phyloP scores from a whole-genome alignment of 2,888 invertebrate species.

The Dioctria rufipes region DNA sequence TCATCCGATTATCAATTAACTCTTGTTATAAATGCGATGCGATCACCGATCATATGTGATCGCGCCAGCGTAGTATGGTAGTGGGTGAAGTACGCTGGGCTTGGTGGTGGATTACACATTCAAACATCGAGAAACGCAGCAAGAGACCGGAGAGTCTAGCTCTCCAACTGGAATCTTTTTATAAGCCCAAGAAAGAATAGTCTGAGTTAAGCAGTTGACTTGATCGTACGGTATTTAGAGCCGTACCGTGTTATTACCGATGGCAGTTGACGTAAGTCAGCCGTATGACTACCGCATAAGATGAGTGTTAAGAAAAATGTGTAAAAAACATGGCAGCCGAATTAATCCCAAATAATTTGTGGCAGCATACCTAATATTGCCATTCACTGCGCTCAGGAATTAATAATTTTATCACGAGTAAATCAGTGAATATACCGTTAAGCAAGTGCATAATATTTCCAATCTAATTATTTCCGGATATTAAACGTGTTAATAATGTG shows the following conservation, averaged over 20 bases:
- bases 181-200: background rate
- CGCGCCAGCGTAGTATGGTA: background rate
- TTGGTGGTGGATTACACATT: background rate
- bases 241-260: conserved; percentile 1
- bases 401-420: conserved; percentile 7
- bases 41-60: conserved; percentile 39
- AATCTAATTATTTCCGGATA: background rate
- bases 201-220: conserved; percentile 35
- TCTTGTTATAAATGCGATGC: conserved; percentile 17
- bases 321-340: conserved; percentile 29
- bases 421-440: background rate
- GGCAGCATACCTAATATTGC: background rate
- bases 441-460: background rate
- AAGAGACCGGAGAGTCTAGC: background rate
- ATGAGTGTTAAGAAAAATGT: conserved; percentile 23
- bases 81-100: background rate
- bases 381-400: conserved; percentile 13
- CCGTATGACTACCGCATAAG: background rate
- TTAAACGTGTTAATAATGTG: conserved; percentile 14
- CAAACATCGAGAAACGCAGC: conserved; percentile 19
- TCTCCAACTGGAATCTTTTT: background rate
- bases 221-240: conserved; percentile 28
- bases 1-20: conserved; percentile 32
- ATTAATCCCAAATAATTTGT: conserved; percentile 1
- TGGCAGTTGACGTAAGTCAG: conserved; percentile 27